Conservation (phyloP, 35 echinoderm and acorn worm species). For the Heliocidaris tuberculata region DNA sequence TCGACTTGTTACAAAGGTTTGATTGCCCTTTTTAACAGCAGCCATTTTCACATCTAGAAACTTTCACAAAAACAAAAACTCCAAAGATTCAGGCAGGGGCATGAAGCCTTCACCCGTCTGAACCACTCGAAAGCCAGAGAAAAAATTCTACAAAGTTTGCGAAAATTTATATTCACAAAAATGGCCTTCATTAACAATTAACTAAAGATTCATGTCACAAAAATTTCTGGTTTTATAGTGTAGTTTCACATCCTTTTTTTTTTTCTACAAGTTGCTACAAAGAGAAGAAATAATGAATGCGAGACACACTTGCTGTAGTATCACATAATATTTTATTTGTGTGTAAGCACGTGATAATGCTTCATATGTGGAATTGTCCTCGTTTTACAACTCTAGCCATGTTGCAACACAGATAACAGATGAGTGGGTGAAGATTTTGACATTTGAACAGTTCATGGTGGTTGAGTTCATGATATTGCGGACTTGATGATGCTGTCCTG, state of each 20-base stretch:
- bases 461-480: neutral
- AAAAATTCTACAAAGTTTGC: too few relatives aligned
- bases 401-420: neutral
- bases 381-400: neutral
- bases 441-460: neutral
- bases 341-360: neutral
- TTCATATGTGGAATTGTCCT: neutral
- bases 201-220: too few relatives aligned
- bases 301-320: neutral
- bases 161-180: too few relatives aligned
- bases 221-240: neutral
- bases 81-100: too few relatives aligned
- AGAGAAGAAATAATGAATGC: neutral
- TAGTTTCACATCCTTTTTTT: neutral
- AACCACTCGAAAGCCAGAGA: too few relatives aligned
- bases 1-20: too few relatives aligned
- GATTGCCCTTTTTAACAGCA: too few relatives aligned
- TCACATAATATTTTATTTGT: neutral
- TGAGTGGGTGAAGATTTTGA: neutral
- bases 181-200: too few relatives aligned
- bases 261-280: too few relatives aligned
- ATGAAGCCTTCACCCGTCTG: too few relatives aligned
- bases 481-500: neutral
- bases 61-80: too few relatives aligned
- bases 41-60: too few relatives aligned